Conservation (phyloP, 2,888 invertebrate species). For the Eumacrocentrus americanus region DNA sequence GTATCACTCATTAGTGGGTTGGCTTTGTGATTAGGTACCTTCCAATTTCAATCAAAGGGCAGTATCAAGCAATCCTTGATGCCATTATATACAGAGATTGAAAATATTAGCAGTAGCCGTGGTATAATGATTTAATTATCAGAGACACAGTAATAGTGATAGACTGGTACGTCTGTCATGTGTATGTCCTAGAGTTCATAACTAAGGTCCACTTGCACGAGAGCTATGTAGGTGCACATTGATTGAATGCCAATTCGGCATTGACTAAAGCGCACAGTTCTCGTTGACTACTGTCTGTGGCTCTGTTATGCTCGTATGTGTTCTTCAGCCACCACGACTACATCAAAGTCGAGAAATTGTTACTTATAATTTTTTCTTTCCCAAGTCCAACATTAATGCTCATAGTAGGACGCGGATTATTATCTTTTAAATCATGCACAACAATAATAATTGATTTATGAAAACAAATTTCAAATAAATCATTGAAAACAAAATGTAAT, state of each 20-base stretch:
- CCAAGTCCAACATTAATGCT: too few relatives aligned
- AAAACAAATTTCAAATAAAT: too few relatives aligned
- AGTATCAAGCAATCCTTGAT: too few relatives aligned
- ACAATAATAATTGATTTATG: too few relatives aligned
- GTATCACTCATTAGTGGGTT: background rate
- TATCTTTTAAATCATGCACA: too few relatives aligned
- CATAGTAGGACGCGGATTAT: too few relatives aligned
- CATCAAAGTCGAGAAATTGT: too few relatives aligned
- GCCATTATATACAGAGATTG: too few relatives aligned
- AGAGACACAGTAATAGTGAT: conserved; percentile 12
- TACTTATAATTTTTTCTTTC: too few relatives aligned
- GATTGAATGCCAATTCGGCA: conserved; percentile 6
- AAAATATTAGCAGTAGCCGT: background rate
- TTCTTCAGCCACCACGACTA: too few relatives aligned
- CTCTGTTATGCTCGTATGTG: background rate
- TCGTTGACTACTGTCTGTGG: background rate
- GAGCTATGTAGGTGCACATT: conserved; percentile 1
- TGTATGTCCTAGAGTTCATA: conserved; percentile 20
- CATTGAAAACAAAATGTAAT: too few relatives aligned
- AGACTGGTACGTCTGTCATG: conserved; percentile 17
- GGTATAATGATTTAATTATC: conserved; percentile 12
- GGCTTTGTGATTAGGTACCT: conserved; percentile 12
- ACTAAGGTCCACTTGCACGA: background rate
- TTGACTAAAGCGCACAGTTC: background rate
- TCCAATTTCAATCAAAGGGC: conserved; percentile 4